phyloP scores from a whole-genome alignment of 2,888 invertebrate genomes.

The Taenaris catops region DNA sequence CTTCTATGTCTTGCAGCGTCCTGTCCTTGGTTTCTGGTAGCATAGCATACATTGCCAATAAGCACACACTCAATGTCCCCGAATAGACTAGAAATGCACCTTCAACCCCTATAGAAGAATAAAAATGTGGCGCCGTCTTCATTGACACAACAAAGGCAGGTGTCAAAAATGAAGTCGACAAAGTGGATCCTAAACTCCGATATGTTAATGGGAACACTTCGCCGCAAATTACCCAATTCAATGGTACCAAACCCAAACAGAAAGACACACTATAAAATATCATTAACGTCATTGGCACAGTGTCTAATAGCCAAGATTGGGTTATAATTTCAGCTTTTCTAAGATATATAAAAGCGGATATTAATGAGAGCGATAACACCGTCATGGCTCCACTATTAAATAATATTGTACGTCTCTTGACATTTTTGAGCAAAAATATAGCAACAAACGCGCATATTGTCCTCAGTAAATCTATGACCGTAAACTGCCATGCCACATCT shows the following conservation, averaged over 20 bases:
- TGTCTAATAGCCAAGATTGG: conserved; percentile 46
- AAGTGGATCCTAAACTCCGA: conserved; percentile 64
- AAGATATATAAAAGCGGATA: conserved; percentile 61
- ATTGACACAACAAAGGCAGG: conserved; percentile 66
- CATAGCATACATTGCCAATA: conserved; percentile 51
- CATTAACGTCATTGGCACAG: conserved; percentile 61
- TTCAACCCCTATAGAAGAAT: conserved; percentile 62
- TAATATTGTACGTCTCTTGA: conserved; percentile 56
- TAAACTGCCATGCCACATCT: conserved; percentile 77
- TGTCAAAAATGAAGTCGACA: conserved; percentile 66
- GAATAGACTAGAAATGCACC: conserved; percentile 69
- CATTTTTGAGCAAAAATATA: conserved; percentile 63
- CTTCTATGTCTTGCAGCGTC: conserved; percentile 67
- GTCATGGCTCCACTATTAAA: conserved; percentile 62
- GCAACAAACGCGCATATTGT: conserved; percentile 80
- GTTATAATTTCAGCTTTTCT: conserved; percentile 49
- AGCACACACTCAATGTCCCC: conserved; percentile 49
- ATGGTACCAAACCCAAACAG: conserved; percentile 63
- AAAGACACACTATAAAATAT: conserved; percentile 59
- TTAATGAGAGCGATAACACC: conserved; percentile 50
- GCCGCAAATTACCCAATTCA: conserved; percentile 72
- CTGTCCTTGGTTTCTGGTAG: conserved; percentile 70
- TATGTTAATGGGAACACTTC: conserved; percentile 71
- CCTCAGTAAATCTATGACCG: conserved; percentile 82
- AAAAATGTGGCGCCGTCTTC: conserved; percentile 71